phyloP scores from a whole-genome alignment of 2,888 invertebrate genomes.

The Gastrophysa polygoni region DNA sequence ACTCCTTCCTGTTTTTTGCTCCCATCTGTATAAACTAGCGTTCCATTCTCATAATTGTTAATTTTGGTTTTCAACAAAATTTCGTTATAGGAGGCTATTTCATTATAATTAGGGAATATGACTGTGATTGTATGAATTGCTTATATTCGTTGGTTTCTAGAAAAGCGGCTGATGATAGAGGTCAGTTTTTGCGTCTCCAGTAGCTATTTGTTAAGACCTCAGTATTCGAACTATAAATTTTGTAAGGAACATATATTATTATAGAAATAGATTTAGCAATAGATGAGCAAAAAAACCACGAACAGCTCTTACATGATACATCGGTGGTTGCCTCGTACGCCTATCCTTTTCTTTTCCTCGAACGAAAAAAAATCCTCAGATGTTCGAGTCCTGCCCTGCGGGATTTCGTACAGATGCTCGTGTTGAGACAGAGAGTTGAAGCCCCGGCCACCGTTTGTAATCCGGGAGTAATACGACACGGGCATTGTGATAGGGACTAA shows the following conservation, averaged over 20 bases:
- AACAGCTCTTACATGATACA: too few species aligned
- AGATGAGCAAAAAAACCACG: too few species aligned
- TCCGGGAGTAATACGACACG: constrained; percentile 52
- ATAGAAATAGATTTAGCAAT: too few species aligned
- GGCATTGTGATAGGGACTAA: constrained; percentile 45
- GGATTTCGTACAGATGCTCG: constrained; percentile 34
- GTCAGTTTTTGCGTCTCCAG: not conserved
- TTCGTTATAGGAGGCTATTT: not conserved
- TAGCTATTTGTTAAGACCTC: not conserved
- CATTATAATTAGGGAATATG: not conserved
- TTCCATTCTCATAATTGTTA: not conserved
- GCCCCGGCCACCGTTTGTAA: constrained; percentile 43
- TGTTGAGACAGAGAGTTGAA: constrained; percentile 14
- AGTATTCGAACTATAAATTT: too few species aligned
- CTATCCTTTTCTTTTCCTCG: too few species aligned
- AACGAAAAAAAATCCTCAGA: too few species aligned
- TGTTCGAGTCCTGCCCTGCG: constrained; percentile 25
- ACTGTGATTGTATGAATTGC: not conserved
- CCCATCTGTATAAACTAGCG: not conserved
- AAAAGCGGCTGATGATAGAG: not conserved
- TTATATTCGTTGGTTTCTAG: not conserved
- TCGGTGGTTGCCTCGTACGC: too few species aligned
- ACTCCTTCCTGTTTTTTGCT: not conserved
- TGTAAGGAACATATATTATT: too few species aligned
- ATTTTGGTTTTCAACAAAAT: not conserved